phyloP scores from a whole-genome alignment of 2,113 vertebrate genomes.

The Thymallus thymallus region DNA sequence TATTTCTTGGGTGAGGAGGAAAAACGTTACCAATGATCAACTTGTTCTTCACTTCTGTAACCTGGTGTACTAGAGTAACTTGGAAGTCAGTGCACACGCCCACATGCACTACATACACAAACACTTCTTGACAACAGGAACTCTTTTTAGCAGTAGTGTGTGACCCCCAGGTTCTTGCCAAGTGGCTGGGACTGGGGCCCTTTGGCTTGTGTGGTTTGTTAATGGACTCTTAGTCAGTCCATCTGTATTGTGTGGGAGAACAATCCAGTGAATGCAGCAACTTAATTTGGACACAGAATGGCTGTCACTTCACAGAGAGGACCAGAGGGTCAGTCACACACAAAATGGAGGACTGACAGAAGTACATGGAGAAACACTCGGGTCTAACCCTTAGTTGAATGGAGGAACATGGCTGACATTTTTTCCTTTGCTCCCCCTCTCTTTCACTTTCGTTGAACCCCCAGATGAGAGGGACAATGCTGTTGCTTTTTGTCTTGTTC shows the following conservation, averaged over 20 bases:
- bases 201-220: conserved; percentile 72
- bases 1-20: too few relatives aligned
- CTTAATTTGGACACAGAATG: conserved; percentile 86
- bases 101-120: conserved; percentile 11
- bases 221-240: conserved; percentile 83
- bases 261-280: conserved; percentile 83
- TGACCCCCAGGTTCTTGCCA: conserved; percentile 63
- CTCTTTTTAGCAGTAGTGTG: conserved; percentile 14
- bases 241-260: conserved; percentile 83
- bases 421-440: too few relatives aligned
- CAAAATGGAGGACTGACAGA: conserved; percentile 81
- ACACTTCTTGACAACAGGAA: conserved; percentile 51
- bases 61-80: conserved; percentile 9
- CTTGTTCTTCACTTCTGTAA: conserved; percentile 23
- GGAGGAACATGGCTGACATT: conserved; percentile 39
- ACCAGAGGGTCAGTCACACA: conserved; percentile 76
- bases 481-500: conserved; percentile 68
- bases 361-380: conserved; percentile 68
- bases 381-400: conserved; percentile 75
- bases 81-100: not conserved
- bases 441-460: conserved; percentile 8
- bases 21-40: not conserved
- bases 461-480: conserved; percentile 75
- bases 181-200: conserved; percentile 72
- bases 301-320: conserved; percentile 76